Evolutionary conservation across 2,113 vertebrate species (phyloP), one percentile per base, ranked within the genome.

Genomic region (Misgurnus mizolepis): DNA sequence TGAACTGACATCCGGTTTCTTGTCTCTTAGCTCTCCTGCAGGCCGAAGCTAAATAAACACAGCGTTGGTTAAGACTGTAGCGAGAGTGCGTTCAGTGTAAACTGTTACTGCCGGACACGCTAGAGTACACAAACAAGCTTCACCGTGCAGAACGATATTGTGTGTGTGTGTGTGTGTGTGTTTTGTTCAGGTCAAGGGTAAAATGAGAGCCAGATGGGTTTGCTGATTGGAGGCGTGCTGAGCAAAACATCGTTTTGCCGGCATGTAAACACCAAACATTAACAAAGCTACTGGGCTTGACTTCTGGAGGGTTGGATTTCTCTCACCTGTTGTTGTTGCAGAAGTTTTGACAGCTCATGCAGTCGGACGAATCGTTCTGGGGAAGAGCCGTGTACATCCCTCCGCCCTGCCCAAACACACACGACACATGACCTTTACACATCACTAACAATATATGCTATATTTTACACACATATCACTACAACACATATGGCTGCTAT

Each of bases 271-370:
- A 66, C 14, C 67, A 47, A 53, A 60, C 64, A 41, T 27, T 70
- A 45, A 65, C 27, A 56, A 34, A 40, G 79, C 6, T 71, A 47
- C 11, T 76, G 68, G 65, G 49, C 75, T 45, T 72, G 27, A 18
- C 55, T 22, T 22, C 64, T 62, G 10, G 34, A 65, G 34, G 7
- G 3, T 18, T 27, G 14, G 39, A 50, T 43, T 40, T 67, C 73
- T 9, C 5, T 72, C 82, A 99, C 98, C 98, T 96, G 91, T 98
- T 99, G 60, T 99, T 99, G 92, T 99, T 98, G 74, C 95, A 94
- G 70, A 97, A 95, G 14, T 99, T 98, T 65, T 98, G 93, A 89
- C 97, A 99, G 88, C 83, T 96, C 86, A 95, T 84, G 56, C 97
- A 97, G 49, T 97, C 95, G 0, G 93, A 76, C 0, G 94, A 93